Evolutionary conservation across 2,113 vertebrate genomes (phyloP), one percentile per base, ranked within the genome.

Genomic region (Sander lucioperca): DNA sequence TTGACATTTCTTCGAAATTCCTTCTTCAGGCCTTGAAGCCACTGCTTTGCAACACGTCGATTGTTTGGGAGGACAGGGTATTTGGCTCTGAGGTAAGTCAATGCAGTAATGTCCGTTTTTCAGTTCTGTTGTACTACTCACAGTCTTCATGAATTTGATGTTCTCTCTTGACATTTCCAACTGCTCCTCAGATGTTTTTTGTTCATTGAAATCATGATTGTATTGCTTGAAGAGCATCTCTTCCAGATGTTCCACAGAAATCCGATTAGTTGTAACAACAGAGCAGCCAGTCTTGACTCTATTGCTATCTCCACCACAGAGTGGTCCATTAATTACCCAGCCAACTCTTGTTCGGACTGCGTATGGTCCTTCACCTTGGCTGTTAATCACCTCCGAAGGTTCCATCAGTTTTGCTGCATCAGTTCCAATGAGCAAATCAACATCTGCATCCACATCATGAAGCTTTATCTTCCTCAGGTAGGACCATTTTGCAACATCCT

Each of bases 351-450:
- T 58, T 16, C 53, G 1, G 6, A 58, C 36, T 23, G 69, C 69
- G 0, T 72, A 57, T 4, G 69, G 69, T 23, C 36, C 68, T n/a
- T 71, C 30, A 25, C n/a, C 36, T 15, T 72, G 69, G 8, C 69
- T 57, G 10, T 72, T 57, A 6, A 57, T 72, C 11, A 70, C 4
- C 30, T 54, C 23, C 19, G 50, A 54, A 14, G 48, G 27, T 14
- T 54, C 67, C 19, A 70, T 30, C 27, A 54, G 18, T 54, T 54
- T 70, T 19, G 27, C 10, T 8, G 27, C 25, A 13, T 70, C 48
- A 6, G 19, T 36, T 39, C 48, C 27, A 21, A 54, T 54, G 18
- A 51, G 16, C 9, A 50, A 30, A 18, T 50, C 51, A 54, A 54
- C 51, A 54, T 21, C 48, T 50, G 9, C 51, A 53, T 53, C 51